Conservation (phyloP, 2,888 invertebrate genomes). For the Aleiodes leptofemur region DNA sequence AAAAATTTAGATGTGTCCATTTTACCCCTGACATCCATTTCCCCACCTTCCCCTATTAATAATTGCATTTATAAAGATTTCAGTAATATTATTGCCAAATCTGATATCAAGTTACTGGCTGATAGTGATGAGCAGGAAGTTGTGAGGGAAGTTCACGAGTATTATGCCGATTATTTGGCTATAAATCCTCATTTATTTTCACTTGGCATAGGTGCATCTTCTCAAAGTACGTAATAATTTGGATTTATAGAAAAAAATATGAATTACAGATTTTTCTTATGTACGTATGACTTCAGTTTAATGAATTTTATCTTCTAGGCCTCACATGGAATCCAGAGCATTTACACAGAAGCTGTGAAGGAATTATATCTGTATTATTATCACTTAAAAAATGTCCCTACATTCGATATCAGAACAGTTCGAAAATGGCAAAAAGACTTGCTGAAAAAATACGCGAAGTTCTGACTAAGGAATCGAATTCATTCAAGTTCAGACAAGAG, state of each 20-base stretch:
- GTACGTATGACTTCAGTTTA: slow-evolving; percentile 1
- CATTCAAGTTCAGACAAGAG: slow-evolving; percentile 90
- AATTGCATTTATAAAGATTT: slow-evolving; percentile 82
- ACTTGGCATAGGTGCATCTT: slow-evolving; percentile 83
- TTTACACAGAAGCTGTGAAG: slow-evolving; percentile 88
- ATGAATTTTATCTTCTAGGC: slow-evolving; percentile 72
- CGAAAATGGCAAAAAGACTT: slow-evolving; percentile 88
- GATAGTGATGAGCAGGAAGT: slow-evolving; percentile 99
- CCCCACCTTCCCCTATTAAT: too few relatives aligned
- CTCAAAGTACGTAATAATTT: slow-evolving; percentile 77
- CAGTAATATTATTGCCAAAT: slow-evolving; percentile 97
- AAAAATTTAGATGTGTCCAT: too few relatives aligned
- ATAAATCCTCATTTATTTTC: slow-evolving; percentile 95
- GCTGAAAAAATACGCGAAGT: slow-evolving; percentile 92
- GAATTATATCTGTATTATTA: slow-evolving; percentile 89
- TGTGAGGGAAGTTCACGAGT: slow-evolving; percentile 96
- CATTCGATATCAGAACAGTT: slow-evolving; percentile 92
- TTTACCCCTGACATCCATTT: too few relatives aligned
- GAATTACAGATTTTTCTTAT: slow-evolving; percentile 16
- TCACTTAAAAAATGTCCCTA: slow-evolving; percentile 94
- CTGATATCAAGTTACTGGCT: slow-evolving; percentile 96
- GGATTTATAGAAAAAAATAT: slow-evolving; percentile 5
- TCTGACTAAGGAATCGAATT: slow-evolving; percentile 89
- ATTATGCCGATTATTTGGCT: slow-evolving; percentile 96
- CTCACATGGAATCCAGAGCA: slow-evolving; percentile 87